Conservation (phyloP, 2,888 invertebrate genomes). For the Pristionchus mayeri region DNA sequence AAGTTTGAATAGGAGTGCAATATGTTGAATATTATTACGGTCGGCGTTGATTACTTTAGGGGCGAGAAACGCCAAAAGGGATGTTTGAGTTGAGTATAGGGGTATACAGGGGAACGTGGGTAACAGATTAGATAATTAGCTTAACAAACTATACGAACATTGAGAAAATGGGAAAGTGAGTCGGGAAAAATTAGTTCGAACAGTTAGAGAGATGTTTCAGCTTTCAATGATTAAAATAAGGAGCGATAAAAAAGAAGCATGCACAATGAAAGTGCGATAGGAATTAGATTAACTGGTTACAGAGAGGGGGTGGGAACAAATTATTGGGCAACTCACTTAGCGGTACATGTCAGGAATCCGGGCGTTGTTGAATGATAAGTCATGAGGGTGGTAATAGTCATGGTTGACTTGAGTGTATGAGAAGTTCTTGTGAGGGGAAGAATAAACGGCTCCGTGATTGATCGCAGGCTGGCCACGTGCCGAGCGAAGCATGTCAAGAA, state of each 20-base stretch:
- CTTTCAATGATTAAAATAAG: neutral
- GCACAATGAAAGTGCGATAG: neutral
- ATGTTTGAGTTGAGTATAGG: neutral
- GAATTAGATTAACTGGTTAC: neutral
- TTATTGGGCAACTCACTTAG: neutral
- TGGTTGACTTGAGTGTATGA: neutral
- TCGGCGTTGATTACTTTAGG: neutral
- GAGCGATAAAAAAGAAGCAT: neutral
- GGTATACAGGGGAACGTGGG: neutral
- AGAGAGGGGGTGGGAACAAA: neutral
- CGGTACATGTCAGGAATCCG: constrained; percentile 26
- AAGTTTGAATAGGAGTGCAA: neutral
- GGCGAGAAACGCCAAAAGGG: constrained; percentile 16
- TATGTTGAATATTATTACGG: neutral
- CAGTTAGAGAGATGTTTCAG: neutral
- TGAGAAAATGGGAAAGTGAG: neutral
- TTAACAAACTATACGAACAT: constrained; percentile 17
- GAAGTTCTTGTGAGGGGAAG: neutral
- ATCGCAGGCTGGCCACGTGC: constrained; percentile 13
- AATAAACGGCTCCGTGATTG: neutral
- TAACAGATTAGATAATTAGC: constrained; percentile 1
- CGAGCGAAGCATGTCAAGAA: constrained; percentile 59
- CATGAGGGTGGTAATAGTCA: neutral
- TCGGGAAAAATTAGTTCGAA: neutral
- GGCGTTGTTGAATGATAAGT: neutral